A percentile compares a stretch with the other conserved stretches of the same genome.
Conservation (phyloP, 2,113 vertebrate species). For the Columbina picui region DNA sequence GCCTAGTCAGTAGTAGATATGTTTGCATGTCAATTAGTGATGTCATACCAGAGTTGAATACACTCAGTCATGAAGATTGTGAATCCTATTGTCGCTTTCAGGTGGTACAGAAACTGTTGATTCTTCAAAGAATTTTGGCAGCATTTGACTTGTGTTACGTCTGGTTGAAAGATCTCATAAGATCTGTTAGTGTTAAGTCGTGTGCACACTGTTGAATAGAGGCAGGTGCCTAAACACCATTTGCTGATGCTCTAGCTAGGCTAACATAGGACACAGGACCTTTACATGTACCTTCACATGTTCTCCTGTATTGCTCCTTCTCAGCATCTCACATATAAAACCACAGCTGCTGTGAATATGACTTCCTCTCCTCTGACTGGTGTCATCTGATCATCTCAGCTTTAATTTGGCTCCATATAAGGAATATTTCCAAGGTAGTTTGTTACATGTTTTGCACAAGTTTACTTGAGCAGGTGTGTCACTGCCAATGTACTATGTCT, state of each 20-base stretch:
- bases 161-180: not conserved
- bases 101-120: not conserved
- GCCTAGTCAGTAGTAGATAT: not conserved
- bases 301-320: not conserved
- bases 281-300: accelerated
- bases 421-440: not conserved
- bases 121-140: not conserved
- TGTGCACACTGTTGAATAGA: not conserved
- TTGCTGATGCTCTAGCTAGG: not conserved
- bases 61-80: not conserved
- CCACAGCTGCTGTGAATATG: not conserved
- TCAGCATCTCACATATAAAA: not conserved
- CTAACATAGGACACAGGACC: accelerated
- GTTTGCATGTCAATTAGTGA: not conserved
- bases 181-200: not conserved
- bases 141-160: not conserved
- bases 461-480: not conserved
- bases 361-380: not conserved
- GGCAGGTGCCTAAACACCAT: not conserved
- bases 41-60: not conserved
- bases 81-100: not conserved
- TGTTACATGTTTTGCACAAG: not conserved
- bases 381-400: not conserved
- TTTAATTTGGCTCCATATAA: not conserved
- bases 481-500: not conserved